Conservation (phyloP, 2,888 invertebrate genomes). For the Chirona hameri region DNA sequence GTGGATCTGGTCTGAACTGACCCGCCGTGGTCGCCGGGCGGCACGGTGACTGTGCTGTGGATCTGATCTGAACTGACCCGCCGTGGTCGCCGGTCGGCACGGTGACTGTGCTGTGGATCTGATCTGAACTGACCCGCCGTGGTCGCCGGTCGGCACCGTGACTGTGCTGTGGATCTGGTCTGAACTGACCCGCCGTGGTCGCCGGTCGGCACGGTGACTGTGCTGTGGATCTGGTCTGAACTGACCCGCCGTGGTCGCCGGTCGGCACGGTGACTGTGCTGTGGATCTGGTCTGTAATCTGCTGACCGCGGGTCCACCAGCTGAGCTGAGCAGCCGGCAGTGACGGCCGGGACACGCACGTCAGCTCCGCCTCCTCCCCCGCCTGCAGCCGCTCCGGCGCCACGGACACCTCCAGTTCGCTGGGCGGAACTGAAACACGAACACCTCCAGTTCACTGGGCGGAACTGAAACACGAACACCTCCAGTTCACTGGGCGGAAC, state of each 20-base stretch:
- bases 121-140: too few relatives aligned
- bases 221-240: too few relatives aligned
- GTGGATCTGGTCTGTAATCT: neutral
- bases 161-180: too few relatives aligned
- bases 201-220: too few relatives aligned
- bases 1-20: too few relatives aligned
- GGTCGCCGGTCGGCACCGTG: too few relatives aligned
- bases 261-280: neutral
- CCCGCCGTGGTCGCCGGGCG: too few relatives aligned
- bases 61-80: too few relatives aligned
- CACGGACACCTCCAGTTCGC: neutral
- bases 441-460: neutral
- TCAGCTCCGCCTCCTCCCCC: neutral
- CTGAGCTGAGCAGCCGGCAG: conserved; percentile 6
- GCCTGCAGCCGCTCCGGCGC: neutral
- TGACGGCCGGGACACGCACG: neutral
- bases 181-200: too few relatives aligned
- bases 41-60: too few relatives aligned
- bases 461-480: neutral
- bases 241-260: neutral
- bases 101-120: too few relatives aligned
- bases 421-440: neutral
- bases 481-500: neutral
- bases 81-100: too few relatives aligned
- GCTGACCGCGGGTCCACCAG: neutral